These are phyloP conservation scores for Rhinatrema bivittatum DNA, from an alignment of 2,797 vertebrate species.

Conservation along the genomic window DNA sequence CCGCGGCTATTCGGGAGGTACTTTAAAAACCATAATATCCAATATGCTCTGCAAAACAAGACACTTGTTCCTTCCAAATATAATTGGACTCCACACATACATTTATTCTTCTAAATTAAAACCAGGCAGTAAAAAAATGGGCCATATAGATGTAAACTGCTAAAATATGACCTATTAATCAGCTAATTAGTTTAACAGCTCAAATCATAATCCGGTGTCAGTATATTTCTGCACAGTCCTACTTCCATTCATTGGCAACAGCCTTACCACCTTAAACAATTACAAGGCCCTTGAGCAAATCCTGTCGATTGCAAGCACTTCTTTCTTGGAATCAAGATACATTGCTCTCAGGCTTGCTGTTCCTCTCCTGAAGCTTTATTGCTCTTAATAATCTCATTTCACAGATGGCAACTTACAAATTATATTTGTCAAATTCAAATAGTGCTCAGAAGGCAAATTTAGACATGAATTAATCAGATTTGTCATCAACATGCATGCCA, in stretches of 20 bases:
- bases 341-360: slow-evolving; percentile 21
- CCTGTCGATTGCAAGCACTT: slow-evolving; percentile 16
- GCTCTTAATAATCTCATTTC: slow-evolving; percentile 43
- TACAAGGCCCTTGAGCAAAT: slow-evolving; percentile 15
- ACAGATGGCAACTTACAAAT: slow-evolving; percentile 47
- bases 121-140: slow-evolving; percentile 3
- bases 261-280: slow-evolving; percentile 19
- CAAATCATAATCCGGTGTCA: slow-evolving; percentile 5
- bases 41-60: no score
- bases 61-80: background rate
- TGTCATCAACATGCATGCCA: no score
- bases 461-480: slow-evolving; percentile 37
- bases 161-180: slow-evolving; percentile 7
- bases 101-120: slow-evolving; percentile 7
- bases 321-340: slow-evolving; percentile 20
- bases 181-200: slow-evolving; percentile 6
- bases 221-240: slow-evolving; percentile 14
- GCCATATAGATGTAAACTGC: background rate
- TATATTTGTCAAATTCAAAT: slow-evolving; percentile 34
- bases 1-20: no score
- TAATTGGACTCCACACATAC: background rate
- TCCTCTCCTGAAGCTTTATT: slow-evolving; percentile 36
- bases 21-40: no score
- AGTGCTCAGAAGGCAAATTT: slow-evolving; percentile 31
- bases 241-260: slow-evolving; percentile 5